Base-by-base conservation (phyloP, 35 echinoderm and acorn worm species). In the Lytechinus pictus region DNA sequence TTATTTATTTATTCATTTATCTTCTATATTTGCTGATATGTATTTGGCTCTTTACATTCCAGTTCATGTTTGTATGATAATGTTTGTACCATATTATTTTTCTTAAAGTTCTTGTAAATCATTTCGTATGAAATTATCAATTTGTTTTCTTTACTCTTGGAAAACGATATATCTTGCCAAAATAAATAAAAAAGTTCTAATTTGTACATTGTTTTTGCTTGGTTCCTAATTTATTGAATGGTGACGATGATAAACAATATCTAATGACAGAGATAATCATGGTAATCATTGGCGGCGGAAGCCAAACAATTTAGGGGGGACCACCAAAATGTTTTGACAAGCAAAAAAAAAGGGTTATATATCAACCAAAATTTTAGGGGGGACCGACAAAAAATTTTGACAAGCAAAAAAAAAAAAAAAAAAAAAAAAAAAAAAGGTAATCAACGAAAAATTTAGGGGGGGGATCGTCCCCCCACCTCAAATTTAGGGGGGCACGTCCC, bases 121-220 rank as follows among this genome's bases (percentile, higher is more conserved):
- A 24, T 14, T 79, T 79, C n/a, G 66, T 79, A 79, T 79, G 66
- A 79, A 79, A 79, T n/a, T 79, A 79, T 79, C 66, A 79, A 79
- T 79, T 79, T n/a, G 66, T 79, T 79, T 71, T 14, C 14, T 79
- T 79, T 79, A 19, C 19, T 24, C 4, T 24, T n/a, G 66, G 66
- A 79, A 79, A 79, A n/a, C 6, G n/a, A 79, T 79, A 79, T 79
- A 79, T 79, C 66, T 79, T 79, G 66, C 66, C 66, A 79, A 79
- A 79, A 79, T 24, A 79, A 79, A n/a, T n/a, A n/a, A 79, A 71
- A 79, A 79, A 79, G 5, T 1, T 14, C 8, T 79, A 19, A 79
- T 79, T 79, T 79, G 21, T 79, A 79, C 21, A 27, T 79, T 19
- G 8, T 19, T 79, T 16, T 79, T 79, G 7, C 21, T 8, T 79